A percentile compares a stretch with the other conserved stretches of the same genome.
Conservation (phyloP, 2,797 vertebrate genomes). For the Chromobotia macracanthus region DNA sequence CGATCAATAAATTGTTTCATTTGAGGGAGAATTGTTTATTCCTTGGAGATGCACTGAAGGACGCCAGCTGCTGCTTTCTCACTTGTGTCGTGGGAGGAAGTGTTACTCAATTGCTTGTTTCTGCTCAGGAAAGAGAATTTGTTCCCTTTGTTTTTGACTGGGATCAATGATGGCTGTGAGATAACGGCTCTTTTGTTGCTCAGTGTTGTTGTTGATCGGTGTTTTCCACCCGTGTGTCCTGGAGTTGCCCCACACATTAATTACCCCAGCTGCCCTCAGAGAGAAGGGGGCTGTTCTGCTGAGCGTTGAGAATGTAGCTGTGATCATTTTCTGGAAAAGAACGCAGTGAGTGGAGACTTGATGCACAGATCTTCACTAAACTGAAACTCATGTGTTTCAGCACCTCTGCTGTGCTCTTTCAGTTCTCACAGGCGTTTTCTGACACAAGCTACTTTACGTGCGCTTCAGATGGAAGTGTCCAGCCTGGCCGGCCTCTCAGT, state of each 20-base stretch:
- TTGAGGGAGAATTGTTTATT: constrained; percentile 97
- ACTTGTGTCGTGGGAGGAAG: constrained; percentile 80
- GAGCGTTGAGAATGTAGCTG: constrained; percentile 34
- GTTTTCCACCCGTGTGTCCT: constrained; percentile 71
- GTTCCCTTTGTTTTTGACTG: constrained; percentile 26
- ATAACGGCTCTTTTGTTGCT: constrained; percentile 59
- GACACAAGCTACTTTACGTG: neutral
- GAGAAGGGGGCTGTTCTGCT: no score
- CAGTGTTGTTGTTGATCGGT: constrained; percentile 80
- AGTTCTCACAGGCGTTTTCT: constrained; percentile 40
- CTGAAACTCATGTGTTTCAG: constrained; percentile 43
- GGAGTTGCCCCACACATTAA: constrained; percentile 78
- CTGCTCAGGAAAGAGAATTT: constrained; percentile 69
- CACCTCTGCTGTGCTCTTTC: constrained; percentile 31
- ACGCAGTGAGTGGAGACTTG: constrained; percentile 48
- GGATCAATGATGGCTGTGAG: constrained; percentile 58
- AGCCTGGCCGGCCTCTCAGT: constrained; percentile 29
- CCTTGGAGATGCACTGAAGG: constrained; percentile 97
- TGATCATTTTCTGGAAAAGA: constrained; percentile 28
- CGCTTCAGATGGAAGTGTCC: constrained; percentile 50
- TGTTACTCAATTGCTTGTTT: constrained; percentile 74
- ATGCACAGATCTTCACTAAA: constrained; percentile 52
- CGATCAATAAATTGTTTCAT: constrained; percentile 99
- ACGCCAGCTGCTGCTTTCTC: constrained; percentile 83
- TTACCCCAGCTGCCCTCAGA: constrained; percentile 54